Conservation (phyloP, 2,113 vertebrate species). For the Centrocercus urophasianus region DNA sequence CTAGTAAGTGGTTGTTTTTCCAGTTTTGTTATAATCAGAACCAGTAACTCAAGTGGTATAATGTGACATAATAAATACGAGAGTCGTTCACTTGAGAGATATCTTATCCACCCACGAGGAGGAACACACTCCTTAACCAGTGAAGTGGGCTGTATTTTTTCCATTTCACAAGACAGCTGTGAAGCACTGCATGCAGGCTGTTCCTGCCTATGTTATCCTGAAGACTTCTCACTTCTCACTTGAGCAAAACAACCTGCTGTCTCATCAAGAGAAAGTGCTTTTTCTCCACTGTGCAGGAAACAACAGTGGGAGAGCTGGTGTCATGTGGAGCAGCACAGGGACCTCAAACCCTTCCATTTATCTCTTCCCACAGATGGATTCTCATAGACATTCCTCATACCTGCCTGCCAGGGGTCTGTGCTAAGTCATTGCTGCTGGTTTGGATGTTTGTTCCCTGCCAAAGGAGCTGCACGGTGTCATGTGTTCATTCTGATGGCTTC, state of each 20-base stretch:
- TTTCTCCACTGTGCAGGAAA: not conserved
- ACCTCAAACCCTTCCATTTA: not conserved
- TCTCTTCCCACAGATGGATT: not conserved
- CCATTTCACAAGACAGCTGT: not conserved
- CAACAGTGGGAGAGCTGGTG: accelerated
- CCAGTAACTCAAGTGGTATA: conserved; percentile 53
- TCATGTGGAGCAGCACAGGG: not conserved
- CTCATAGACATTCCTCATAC: accelerated
- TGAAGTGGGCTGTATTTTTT: conserved; percentile 23
- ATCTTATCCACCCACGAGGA: conserved; percentile 36
- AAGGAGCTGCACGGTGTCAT: not conserved
- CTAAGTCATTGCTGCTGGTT: not conserved
- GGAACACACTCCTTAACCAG: not conserved
- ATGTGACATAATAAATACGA: conserved; percentile 58
- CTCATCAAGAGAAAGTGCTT: accelerated
- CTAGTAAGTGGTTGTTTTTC: conserved; percentile 72
- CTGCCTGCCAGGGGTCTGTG: accelerated
- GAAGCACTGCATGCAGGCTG: not conserved
- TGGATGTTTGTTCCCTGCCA: not conserved
- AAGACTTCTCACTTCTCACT: not conserved
- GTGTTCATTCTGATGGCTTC: not conserved
- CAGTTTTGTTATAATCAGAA: conserved; percentile 58
- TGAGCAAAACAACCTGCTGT: not conserved
- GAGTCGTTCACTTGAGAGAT: conserved; percentile 42
- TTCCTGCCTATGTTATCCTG: not conserved